Conservation (phyloP, 2,113 vertebrate species). For the Pedetes capensis region DNA sequence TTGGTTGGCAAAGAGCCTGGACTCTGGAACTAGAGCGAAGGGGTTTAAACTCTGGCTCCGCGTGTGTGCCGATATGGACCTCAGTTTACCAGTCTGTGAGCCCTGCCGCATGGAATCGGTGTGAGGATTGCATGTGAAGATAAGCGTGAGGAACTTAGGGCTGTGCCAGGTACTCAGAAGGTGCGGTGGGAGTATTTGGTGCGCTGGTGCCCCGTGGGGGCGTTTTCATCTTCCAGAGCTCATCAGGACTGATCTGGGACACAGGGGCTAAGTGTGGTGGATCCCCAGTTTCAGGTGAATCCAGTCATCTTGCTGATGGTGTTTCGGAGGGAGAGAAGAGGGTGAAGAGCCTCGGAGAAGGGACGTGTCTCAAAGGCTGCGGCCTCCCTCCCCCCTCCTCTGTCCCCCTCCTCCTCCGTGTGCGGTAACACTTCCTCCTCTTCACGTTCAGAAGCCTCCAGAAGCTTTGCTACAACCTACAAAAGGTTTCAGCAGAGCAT, state of each 20-base stretch:
- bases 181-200: neutral
- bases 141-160: fast-evolving
- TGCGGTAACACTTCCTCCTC: neutral
- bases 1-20: neutral
- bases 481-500: neutral
- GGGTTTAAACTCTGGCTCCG: neutral
- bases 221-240: neutral
- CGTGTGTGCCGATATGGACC: neutral
- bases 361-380: neutral
- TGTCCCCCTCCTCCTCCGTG: neutral
- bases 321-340: neutral
- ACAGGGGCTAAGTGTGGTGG: neutral
- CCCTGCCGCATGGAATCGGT: neutral
- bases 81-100: neutral
- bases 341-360: neutral
- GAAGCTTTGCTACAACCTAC: neutral
- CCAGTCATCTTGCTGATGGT: neutral
- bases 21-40: neutral
- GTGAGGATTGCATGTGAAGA: neutral
- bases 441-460: too few species aligned
- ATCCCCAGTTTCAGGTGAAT: neutral
- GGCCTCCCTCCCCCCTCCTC: neutral
- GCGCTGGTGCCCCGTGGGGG: too few species aligned
- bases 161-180: fast-evolving
- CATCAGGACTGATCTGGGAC: neutral